Evolutionary conservation across 1,140 invertebrate genomes (phyloP).

Genomic region (Acromyrmex echinatior): DNA sequence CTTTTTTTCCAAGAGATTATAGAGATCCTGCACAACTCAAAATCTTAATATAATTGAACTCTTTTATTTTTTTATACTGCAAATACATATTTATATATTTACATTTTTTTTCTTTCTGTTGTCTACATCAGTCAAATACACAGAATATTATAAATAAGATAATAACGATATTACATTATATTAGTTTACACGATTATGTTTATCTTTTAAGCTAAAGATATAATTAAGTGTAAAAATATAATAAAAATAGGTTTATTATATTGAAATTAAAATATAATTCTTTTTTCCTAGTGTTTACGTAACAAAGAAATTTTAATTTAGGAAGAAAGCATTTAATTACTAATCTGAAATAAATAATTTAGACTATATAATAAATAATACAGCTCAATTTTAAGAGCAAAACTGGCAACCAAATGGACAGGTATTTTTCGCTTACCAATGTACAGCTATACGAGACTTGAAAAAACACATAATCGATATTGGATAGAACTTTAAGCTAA

Average conservation of each 20-base stretch:
- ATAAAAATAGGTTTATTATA: not conserved
- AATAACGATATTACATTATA: not conserved
- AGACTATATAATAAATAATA: not conserved
- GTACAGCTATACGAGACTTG: not conserved
- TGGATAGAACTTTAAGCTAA: constrained; percentile 3
- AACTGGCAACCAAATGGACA: not conserved
- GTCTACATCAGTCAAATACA: not conserved
- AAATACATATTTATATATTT: not conserved
- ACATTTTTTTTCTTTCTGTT: not conserved
- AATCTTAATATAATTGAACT: not conserved
- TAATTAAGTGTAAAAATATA: not conserved
- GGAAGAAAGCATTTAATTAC: not conserved
- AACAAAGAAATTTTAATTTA: not conserved
- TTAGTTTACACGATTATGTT: not conserved
- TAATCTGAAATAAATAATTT: not conserved
- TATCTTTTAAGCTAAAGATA: not conserved
- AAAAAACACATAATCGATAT: constrained; percentile 14
- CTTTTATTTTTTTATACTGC: not conserved
- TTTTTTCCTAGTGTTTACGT: too few relatives aligned
- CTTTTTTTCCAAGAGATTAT: too few relatives aligned
- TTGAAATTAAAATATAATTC: not conserved
- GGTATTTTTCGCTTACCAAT: not conserved
- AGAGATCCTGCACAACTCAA: too few relatives aligned
- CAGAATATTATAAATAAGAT: constrained; percentile 3
- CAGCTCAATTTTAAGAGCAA: not conserved